Conservation (phyloP, 2,797 vertebrate species). For the Acomys russatus region DNA sequence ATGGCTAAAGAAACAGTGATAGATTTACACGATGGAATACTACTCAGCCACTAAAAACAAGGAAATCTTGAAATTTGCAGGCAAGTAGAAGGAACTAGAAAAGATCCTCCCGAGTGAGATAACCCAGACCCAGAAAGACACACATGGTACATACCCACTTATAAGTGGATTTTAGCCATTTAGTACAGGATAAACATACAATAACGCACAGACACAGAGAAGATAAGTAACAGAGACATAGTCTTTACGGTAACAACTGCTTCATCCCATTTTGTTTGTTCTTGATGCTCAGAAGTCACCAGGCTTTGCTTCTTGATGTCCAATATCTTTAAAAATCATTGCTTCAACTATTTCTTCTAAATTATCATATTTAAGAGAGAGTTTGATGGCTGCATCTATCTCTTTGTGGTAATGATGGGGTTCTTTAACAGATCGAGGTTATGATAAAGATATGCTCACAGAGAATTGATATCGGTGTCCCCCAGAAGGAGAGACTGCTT, state of each 20-base stretch:
- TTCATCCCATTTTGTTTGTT: not conserved
- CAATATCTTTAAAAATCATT: not conserved
- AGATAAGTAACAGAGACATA: no score
- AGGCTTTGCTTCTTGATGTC: not conserved
- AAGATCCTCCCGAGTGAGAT: no score
- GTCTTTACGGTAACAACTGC: not conserved
- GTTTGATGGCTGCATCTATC: not conserved
- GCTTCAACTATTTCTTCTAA: slow-evolving; percentile 7
- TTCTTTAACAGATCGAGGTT: slow-evolving; percentile 14
- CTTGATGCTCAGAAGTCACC: not conserved
- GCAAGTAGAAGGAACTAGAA: no score
- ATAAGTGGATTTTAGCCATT: no score
- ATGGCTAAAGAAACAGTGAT: no score
- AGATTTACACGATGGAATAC: no score
- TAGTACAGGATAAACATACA: no score
- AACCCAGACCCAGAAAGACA: no score
- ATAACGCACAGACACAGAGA: no score
- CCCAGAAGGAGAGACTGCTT: slow-evolving; percentile 65
- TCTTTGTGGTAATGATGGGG: not conserved
- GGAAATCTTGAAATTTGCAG: no score
- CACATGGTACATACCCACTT: no score
- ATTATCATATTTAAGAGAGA: slow-evolving; percentile 1
- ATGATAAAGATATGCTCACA: slow-evolving; percentile 10
- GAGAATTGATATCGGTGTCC: slow-evolving; percentile 56
- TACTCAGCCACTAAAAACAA: no score